Evolutionary conservation across 1,140 invertebrate genomes (phyloP).

Genomic region (Dolichoris vasculosae): DNA sequence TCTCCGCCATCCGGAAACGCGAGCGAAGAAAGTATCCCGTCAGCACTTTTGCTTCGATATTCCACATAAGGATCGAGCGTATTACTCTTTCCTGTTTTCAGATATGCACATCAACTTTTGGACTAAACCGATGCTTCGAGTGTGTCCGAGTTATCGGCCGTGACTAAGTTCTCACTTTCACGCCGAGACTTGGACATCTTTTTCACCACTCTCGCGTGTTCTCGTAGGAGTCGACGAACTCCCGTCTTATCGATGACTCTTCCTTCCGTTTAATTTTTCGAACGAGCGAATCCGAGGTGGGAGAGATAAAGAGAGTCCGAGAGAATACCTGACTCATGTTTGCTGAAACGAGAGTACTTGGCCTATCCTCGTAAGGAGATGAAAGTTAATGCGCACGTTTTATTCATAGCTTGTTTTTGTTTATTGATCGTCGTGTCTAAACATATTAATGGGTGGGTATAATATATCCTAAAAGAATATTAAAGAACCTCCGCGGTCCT

Average conservation of each 20-base stretch:
- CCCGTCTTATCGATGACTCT: neutral
- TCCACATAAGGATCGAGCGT: neutral
- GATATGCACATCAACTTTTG: neutral
- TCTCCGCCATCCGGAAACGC: neutral
- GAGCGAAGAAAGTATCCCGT: neutral
- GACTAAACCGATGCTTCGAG: neutral
- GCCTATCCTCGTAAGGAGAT: neutral
- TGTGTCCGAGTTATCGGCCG: slow-evolving; percentile 22
- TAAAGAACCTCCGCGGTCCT: neutral
- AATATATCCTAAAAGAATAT: neutral
- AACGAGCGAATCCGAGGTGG: neutral
- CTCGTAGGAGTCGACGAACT: neutral
- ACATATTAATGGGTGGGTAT: neutral
- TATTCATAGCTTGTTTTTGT: neutral
- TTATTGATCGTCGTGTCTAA: neutral
- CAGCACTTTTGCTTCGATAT: neutral
- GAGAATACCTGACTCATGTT: neutral
- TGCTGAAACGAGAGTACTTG: neutral
- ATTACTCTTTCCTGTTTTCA: neutral
- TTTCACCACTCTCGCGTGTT: slow-evolving; percentile 13
- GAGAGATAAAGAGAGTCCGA: neutral
- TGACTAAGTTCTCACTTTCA: slow-evolving; percentile 34
- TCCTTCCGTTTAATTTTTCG: neutral
- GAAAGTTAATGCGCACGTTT: neutral
- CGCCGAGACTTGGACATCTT: neutral